These are phyloP conservation scores for Cryptus viduatorius DNA, from an alignment of 2,888 invertebrate genomes.

Conservation along the genomic window DNA sequence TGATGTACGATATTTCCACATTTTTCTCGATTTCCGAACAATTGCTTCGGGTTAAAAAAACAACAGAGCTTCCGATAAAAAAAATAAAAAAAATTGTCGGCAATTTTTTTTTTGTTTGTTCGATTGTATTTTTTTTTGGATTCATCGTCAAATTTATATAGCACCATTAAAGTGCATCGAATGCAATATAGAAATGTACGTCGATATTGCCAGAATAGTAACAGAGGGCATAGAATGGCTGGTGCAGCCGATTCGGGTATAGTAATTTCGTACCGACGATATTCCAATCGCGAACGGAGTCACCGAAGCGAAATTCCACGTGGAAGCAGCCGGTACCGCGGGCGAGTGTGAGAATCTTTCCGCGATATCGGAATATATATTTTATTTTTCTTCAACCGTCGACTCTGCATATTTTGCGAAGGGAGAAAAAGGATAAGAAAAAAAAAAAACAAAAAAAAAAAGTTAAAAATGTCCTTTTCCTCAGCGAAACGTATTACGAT, in stretches of 20 bases:
- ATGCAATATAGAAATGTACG: background rate
- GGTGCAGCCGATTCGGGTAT: constrained; percentile 40
- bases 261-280: constrained; percentile 52
- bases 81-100: background rate
- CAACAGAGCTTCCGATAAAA: background rate
- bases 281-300: constrained; percentile 47
- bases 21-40: background rate
- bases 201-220: constrained; percentile 18
- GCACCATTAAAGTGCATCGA: background rate
- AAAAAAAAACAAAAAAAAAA: background rate
- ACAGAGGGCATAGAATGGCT: background rate
- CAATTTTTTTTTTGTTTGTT: background rate
- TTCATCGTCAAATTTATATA: background rate
- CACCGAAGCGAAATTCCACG: constrained; percentile 27
- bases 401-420: constrained; percentile 21
- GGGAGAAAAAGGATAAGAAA: background rate
- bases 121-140: background rate
- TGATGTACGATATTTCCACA: background rate
- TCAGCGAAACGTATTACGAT: constrained; percentile 19
- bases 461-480: constrained; percentile 11
- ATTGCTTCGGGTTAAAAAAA: too few species aligned
- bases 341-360: background rate
- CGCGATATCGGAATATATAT: constrained; percentile 42
- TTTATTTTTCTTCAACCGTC: constrained; percentile 10
- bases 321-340: background rate